Conservation (phyloP, 2,113 vertebrate genomes). For the Erpornis zantholeuca region DNA sequence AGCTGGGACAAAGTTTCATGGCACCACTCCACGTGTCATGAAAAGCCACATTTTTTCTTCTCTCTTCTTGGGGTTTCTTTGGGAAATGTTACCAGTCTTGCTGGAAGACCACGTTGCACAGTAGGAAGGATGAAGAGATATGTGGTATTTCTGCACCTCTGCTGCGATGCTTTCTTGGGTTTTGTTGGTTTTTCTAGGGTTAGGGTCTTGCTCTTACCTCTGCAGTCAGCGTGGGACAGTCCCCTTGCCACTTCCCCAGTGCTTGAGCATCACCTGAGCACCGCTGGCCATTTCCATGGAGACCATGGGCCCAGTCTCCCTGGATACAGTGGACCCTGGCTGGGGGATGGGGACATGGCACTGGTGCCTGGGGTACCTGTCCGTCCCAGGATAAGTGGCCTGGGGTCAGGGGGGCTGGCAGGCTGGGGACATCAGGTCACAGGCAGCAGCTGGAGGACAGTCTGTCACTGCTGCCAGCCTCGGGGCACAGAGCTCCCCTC, state of each 20-base stretch:
- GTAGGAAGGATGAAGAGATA: neutral
- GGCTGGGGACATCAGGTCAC: neutral
- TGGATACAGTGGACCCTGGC: neutral
- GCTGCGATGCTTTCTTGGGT: neutral
- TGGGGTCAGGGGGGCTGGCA: neutral
- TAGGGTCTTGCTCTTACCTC: accelerated
- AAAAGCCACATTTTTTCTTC: neutral
- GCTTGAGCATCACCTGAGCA: neutral
- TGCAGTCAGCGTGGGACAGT: neutral
- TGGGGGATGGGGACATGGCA: neutral
- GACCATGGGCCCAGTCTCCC: neutral
- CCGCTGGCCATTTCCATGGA: neutral
- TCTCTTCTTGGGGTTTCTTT: neutral
- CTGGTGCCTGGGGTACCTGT: neutral
- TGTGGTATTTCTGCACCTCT: neutral
- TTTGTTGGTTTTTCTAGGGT: neutral
- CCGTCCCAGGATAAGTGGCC: neutral
- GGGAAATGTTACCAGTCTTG: neutral
- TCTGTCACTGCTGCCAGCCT: neutral
- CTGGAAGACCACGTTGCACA: accelerated
- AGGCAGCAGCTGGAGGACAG: neutral
- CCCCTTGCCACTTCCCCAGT: neutral
- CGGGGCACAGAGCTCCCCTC: neutral
- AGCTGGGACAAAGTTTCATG: neutral
- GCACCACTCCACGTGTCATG: neutral